Base-by-base conservation (phyloP, 2,797 vertebrate species). In the Melanotaenia pygmaea region DNA sequence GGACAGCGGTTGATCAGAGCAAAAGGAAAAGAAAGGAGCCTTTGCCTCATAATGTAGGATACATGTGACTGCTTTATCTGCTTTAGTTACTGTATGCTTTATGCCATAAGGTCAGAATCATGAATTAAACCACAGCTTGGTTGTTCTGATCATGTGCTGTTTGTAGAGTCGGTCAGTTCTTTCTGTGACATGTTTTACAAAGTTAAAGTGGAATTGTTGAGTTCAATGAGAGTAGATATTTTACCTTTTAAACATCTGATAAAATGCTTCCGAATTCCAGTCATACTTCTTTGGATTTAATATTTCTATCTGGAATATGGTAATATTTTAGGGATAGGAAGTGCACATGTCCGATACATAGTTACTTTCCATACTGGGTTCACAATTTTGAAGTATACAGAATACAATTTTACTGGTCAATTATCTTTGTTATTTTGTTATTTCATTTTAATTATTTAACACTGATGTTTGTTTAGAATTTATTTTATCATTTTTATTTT, bases 1-100 rank as follows among this genome's bases (percentile, higher is more conserved):
- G 70, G 80, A 74, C 79, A 86, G 84, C 77, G 30, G 82, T 79
- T 80, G 80, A 86, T 90, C 87, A 80, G 69, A 82, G 77, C 66
- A 76, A 83, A 82, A 37, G 50, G 59, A 78, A 34, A 40, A 58
- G 62, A 59, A 83, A 81, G 53, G 66, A 79, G 63, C 5, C 24
- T 67, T 58, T 24, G 69, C 10, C 26, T 28, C 60, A 65, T 38
- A 80, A 77, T 34, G 51, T 58, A 76, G 67, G 68, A 62, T 62
- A 69, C 64, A 57, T 80, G 68, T 53, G 30, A 20, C 65, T 35
- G 63, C 58, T 83, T 83, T 73, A 74, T 85, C 76, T 68, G 69
- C 32, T 40, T 72, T 56, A 64, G 59, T 77, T 67, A 74, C 59
- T 67, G 47, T n/a, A 60, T 54, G 40, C 65, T 28, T 70, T 77